These are phyloP conservation scores for Xiphorhynchus erythropygius DNA, from an alignment of 2,797 vertebrate genomes.

Conservation along the genomic window DNA sequence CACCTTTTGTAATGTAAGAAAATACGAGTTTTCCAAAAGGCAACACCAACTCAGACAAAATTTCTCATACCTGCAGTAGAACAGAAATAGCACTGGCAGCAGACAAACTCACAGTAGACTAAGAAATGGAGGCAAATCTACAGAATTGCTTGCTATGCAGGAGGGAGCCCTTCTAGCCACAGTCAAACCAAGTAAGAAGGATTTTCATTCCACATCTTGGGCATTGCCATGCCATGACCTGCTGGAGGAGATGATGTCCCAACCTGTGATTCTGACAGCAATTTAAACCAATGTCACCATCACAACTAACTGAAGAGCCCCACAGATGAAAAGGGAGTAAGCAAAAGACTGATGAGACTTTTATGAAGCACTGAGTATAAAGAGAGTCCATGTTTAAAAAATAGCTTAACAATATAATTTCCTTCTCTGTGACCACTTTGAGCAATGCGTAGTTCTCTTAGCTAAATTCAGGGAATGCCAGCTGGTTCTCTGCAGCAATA, in stretches of 20 bases:
- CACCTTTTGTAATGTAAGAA: neutral
- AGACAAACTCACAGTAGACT: neutral
- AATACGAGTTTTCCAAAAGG: neutral
- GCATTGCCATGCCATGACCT: neutral
- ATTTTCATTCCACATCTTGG: neutral
- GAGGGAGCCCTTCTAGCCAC: neutral
- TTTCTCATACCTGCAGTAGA: neutral
- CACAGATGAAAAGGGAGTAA: neutral
- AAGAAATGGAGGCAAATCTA: neutral
- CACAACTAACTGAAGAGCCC: neutral
- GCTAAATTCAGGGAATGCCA: neutral
- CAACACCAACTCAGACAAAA: neutral
- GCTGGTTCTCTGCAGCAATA: neutral
- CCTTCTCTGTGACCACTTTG: neutral
- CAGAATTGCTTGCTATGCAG: neutral
- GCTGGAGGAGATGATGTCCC: neutral
- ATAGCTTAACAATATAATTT: neutral
- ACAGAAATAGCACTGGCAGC: neutral
- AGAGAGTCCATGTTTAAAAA: neutral
- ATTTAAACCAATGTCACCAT: neutral
- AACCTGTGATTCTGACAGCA: neutral
- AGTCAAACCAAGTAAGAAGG: neutral
- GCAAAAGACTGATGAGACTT: neutral
- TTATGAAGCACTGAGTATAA: neutral
- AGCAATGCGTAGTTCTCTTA: neutral